Percentiles rank a stretch among this genome's conserved stretches.
Conservation (phyloP, 2,797 vertebrate species). For the Peromyscus nudipes region DNA sequence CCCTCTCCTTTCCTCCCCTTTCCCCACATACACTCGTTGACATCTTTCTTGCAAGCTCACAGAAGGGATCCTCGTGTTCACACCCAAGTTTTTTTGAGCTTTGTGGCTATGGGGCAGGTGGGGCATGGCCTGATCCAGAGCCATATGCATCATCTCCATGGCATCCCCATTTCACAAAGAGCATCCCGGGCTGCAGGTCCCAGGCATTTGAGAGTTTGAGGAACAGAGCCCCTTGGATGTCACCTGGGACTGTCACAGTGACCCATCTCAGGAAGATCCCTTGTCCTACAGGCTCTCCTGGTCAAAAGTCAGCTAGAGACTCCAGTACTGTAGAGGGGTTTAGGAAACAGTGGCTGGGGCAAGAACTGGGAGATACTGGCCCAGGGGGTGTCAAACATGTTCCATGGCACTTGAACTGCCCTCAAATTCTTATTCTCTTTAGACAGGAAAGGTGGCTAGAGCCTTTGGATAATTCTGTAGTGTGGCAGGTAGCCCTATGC, state of each 20-base stretch:
- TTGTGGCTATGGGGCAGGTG: fast-evolving
- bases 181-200: not conserved
- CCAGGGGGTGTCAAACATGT: too few relatives aligned
- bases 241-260: not conserved
- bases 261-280: not conserved
- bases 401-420: too few relatives aligned
- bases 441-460: too few relatives aligned
- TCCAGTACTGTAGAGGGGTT: not conserved
- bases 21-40: not conserved
- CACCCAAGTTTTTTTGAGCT: not conserved
- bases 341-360: not conserved
- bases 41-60: not conserved
- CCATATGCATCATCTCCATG: fast-evolving
- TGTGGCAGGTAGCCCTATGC: not conserved
- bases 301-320: not conserved
- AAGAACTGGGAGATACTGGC: not conserved
- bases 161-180: not conserved
- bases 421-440: too few relatives aligned
- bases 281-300: not conserved
- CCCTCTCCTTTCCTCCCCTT: not conserved
- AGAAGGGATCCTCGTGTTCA: not conserved
- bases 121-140: not conserved
- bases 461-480: not conserved
- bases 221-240: not conserved
- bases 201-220: fast-evolving